Base-by-base conservation (phyloP, 2,797 vertebrate species). In the Furcifer pardalis region DNA sequence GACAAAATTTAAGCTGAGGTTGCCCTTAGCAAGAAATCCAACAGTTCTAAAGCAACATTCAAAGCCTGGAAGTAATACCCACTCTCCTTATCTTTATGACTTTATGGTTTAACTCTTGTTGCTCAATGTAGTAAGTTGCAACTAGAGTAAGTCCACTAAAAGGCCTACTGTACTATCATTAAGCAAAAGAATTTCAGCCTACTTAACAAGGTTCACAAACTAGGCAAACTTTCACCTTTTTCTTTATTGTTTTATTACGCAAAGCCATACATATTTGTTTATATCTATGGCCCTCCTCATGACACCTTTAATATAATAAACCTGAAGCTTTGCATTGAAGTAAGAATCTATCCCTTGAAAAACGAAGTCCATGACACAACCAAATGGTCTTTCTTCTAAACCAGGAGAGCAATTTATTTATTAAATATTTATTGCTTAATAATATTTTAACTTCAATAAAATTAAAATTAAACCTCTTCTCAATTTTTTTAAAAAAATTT, bases 51-150 rank as follows among this genome's bases (percentile, higher is more conserved):
- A 90, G 88, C 89, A 95, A 95, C 90, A 86, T 86, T 87, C 87
- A 91, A 86, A 91, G 90, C 87, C 87, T 90, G 89, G 85, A 95
- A 95, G 93, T 95, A 95, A 95, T 93, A 95, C 91, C 93, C 94
- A 46, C 23, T 69, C 27, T 27, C 37, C 60, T 19, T 27, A 42
- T 42, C 27, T 52, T 19, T 46, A 63, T 52, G 40, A 37, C 9
- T 63, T 40, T 17, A 73, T 13, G 52, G 10, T 4, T 56, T 15
- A 56, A 56, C 21, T 56, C 52, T 12, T 49, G 46, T 49, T 12
- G 46, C 46, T 49, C 13, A 49, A 12, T 49, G 46, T 49, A 49
- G 46, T 12, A 49, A 49, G 13, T 49, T 49, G 46, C 52, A 56
- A 56, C 15, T 19, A 56, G 52, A 56, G 52, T 17, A 56, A 19